Conservation (phyloP, 1,140 invertebrate species). For the Pogonus chalceus region DNA sequence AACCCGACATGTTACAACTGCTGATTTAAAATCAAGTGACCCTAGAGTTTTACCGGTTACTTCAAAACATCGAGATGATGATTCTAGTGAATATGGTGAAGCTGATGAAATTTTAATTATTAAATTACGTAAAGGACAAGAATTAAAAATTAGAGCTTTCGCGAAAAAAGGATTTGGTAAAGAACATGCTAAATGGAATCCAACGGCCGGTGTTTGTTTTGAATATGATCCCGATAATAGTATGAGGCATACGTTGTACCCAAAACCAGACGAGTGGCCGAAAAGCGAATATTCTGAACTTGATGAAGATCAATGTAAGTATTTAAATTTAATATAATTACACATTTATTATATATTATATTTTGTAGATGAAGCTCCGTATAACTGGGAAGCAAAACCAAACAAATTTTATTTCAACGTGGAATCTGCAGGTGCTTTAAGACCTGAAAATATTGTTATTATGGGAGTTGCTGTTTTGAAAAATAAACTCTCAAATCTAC, state of each 20-base stretch:
- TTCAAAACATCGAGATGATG: constrained; percentile 80
- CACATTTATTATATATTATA: constrained; percentile 16
- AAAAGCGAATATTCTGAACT: constrained; percentile 95
- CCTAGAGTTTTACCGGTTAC: constrained; percentile 86
- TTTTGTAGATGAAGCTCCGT: constrained; percentile 76
- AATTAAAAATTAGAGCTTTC: constrained; percentile 90
- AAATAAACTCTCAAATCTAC: constrained; percentile 91
- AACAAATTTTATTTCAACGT: constrained; percentile 98
- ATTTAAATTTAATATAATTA: constrained; percentile 15
- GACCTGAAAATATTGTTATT: constrained; percentile 94
- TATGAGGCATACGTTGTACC: constrained; percentile 90
- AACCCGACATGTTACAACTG: constrained; percentile 92
- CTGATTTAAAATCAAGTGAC: constrained; percentile 88
- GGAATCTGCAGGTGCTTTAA: constrained; percentile 86
- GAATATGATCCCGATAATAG: constrained; percentile 99
- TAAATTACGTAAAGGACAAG: constrained; percentile 95
- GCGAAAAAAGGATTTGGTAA: constrained; percentile 96
- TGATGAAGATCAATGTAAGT: constrained; percentile 81
- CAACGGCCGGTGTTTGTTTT: constrained; percentile 94
- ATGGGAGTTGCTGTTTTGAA: constrained; percentile 89
- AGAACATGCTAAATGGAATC: constrained; percentile 99
- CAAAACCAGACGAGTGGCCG: constrained; percentile 98
- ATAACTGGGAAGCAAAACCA: constrained; percentile 86
- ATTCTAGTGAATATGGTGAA: constrained; percentile 87
- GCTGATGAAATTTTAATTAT: constrained; percentile 95